Evolutionary conservation across 2,888 invertebrate species (phyloP).

Genomic region (Drosophila yooni): DNA sequence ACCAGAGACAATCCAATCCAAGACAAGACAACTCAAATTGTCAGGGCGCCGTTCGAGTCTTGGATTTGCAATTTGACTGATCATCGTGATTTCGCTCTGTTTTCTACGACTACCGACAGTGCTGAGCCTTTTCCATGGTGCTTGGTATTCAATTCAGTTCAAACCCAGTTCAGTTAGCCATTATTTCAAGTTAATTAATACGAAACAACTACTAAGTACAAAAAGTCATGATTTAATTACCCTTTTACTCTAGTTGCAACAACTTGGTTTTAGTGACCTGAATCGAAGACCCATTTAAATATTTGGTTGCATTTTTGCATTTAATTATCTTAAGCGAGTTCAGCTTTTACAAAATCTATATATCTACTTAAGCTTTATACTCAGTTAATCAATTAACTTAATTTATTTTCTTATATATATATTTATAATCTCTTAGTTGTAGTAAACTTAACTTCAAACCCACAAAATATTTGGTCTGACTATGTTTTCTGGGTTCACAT

Average conservation of each 20-base stretch:
- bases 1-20: conserved; percentile 47
- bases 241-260: not conserved
- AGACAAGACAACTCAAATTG: conserved; percentile 69
- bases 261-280: not conserved
- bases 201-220: not conserved
- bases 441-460: not conserved
- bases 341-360: not conserved
- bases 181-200: not conserved
- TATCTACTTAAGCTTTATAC: not conserved
- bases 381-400: not conserved
- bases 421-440: not conserved
- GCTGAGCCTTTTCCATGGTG: conserved; percentile 6
- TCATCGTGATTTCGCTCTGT: conserved; percentile 81
- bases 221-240: conserved; percentile 2
- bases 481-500: not conserved
- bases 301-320: not conserved
- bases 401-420: not conserved
- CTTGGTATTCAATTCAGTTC: not conserved
- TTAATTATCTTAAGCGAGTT: not conserved
- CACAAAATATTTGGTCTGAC: not conserved
- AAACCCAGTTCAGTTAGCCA: not conserved
- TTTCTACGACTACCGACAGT: conserved; percentile 18
- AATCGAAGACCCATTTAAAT: not conserved
- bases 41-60: conserved; percentile 69
- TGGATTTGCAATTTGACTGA: conserved; percentile 83